These are phyloP conservation scores for Polyodon spathula DNA, from an alignment of 2,113 vertebrate species.

Conservation along the genomic window DNA sequence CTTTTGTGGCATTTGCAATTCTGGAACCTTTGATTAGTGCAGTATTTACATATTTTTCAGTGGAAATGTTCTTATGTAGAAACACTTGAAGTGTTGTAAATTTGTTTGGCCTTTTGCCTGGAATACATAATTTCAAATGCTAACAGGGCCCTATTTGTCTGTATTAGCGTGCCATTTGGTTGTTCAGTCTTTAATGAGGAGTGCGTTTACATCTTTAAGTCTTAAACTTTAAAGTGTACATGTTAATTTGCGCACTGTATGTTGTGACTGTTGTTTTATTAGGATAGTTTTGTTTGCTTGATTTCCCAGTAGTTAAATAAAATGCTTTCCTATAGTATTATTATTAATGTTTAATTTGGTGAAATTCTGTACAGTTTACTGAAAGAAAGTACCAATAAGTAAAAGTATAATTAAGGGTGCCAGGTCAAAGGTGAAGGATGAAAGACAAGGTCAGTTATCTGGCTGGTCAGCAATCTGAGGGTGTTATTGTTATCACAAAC, in stretches of 20 bases:
- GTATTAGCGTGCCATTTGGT: conserved; percentile 35
- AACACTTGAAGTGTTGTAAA: conserved; percentile 80
- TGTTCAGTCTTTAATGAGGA: conserved; percentile 36
- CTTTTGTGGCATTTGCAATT: conserved; percentile 85
- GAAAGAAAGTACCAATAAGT: no score
- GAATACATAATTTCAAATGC: conserved; percentile 52
- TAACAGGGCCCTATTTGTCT: conserved; percentile 47
- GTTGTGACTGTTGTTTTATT: neutral
- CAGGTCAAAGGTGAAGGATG: no score
- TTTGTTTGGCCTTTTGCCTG: conserved; percentile 87
- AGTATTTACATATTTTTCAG: conserved; percentile 87
- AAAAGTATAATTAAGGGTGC: no score
- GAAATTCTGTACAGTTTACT: no score
- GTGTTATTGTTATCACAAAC: no score
- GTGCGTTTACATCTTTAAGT: conserved; percentile 46
- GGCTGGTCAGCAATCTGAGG: no score
- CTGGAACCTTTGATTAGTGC: conserved; percentile 88
- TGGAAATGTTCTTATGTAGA: conserved; percentile 62
- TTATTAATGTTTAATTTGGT: no score
- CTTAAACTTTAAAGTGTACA: conserved; percentile 1
- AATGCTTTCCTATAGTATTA: no score
- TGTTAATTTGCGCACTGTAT: neutral
- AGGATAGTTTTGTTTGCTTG: neutral
- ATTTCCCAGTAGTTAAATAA: no score
- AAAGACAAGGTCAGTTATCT: no score